Evolutionary conservation across 2,113 vertebrate species (phyloP), one percentile per base, ranked within the genome.

Genomic region (Nicator chloris): DNA sequence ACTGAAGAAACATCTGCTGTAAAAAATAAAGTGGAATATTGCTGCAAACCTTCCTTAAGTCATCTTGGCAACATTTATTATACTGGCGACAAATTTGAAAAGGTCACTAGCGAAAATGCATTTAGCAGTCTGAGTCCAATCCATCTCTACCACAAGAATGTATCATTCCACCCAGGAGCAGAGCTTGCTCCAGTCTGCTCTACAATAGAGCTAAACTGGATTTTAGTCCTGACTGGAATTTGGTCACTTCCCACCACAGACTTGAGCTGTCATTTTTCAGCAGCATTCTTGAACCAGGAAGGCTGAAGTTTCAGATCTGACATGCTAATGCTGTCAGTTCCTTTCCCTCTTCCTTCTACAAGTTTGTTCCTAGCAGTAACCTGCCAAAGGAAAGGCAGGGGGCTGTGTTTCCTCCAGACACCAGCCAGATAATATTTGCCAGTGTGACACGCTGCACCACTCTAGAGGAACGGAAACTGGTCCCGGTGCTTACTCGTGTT

Each of bases 71-170:
- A 90, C 90, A 95, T 94, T 88, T 91, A 72, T 93, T 95, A 91
- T 18, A 77, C 73, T 47, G 66, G 90, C 19, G 26, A 95, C 88
- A 95, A 95, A 92, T 76, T 89, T 95, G 92, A 94, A 95, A 97
- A 97, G 95, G 96, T 97, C 96, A 95, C 80, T 49, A 66, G 93
- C 4, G 23, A 91, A 96, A 97, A 93, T 85, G 70, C 90, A 51
- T 92, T 96, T 94, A 94, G 91, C 54, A 91, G 80, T 78, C 82
- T 93, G 66, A 87, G 49, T 65, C 77, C 95, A 93, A 95, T 88
- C 75, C 88, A 92, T 85, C 89, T 83, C 76, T 88, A 91, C 83
- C 30, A 28, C 17, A 86, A 91, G 45, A 95, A 78, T 33, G 71
- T 30, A 94, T 56, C 63, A 60, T 66, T 94, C 56, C 31, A 76